Conservation (phyloP, 2,113 vertebrate species). For the Cynoglossus semilaevis region DNA sequence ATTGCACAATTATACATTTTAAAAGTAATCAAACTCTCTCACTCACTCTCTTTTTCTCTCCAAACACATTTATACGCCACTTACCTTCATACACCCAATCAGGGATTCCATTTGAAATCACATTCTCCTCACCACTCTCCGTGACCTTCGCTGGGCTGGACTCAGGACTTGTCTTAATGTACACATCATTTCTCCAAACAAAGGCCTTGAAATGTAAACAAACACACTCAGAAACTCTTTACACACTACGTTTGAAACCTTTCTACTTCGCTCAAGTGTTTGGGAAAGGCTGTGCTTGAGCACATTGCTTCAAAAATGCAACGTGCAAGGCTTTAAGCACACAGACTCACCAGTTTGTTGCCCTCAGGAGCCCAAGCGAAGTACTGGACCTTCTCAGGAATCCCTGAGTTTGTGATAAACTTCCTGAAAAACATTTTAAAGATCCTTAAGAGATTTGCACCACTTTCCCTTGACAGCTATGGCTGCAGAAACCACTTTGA, state of each 20-base stretch:
- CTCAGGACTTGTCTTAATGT: slow-evolving; percentile 80
- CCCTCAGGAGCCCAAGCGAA: slow-evolving; percentile 88
- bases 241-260: neutral
- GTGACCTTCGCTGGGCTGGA: slow-evolving; percentile 77
- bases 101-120: slow-evolving; percentile 90
- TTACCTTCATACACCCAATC: slow-evolving; percentile 98
- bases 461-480: neutral
- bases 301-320: slow-evolving; percentile 2
- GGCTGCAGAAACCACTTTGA: neutral
- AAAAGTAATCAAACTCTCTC: too few species aligned
- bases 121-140: slow-evolving; percentile 76
- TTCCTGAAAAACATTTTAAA: slow-evolving; percentile 65
- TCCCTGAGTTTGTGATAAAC: slow-evolving; percentile 75
- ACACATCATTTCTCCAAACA: slow-evolving; percentile 88
- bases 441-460: neutral
- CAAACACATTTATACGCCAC: neutral
- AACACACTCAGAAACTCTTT: neutral
- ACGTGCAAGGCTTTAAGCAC: neutral
- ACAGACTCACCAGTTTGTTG: slow-evolving; percentile 83
- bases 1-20: too few species aligned
- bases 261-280: slow-evolving; percentile 11
- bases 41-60: too few species aligned
- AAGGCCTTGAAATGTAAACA: slow-evolving; percentile 72
- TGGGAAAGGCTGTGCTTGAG: neutral
- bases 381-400: slow-evolving; percentile 85